A percentile compares a stretch with the other conserved stretches of the same genome.
Evolutionary conservation across 1,140 invertebrate genomes (phyloP).

Genomic region (Rhopalosiphum maidis): DNA sequence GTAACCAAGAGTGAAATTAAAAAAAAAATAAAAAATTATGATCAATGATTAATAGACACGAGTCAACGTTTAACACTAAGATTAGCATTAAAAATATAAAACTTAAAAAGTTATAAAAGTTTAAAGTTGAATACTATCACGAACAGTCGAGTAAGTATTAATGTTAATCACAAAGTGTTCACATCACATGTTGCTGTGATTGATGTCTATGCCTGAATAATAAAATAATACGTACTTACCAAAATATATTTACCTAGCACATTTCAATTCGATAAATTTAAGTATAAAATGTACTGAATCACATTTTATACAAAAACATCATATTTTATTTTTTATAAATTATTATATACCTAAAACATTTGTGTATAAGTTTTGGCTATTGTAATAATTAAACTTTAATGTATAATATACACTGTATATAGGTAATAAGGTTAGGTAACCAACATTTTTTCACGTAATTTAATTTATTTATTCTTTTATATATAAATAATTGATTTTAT

Average conservation of each 20-base stretch:
- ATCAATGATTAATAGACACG: background rate
- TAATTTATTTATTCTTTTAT: slow-evolving; percentile 6
- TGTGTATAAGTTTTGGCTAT: background rate
- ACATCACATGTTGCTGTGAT: background rate
- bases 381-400: background rate
- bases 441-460: background rate
- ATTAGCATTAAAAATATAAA: background rate
- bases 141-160: background rate
- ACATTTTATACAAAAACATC: background rate
- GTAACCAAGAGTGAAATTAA: background rate
- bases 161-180: background rate
- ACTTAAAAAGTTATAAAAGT: background rate
- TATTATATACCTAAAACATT: background rate
- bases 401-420: no score
- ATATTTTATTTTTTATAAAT: background rate
- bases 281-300: background rate
- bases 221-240: background rate
- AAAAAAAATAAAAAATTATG: background rate
- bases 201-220: background rate
- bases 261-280: background rate
- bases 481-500: background rate
- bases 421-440: background rate
- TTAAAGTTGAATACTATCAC: background rate
- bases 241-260: no score
- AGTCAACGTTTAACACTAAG: background rate